phyloP scores from a whole-genome alignment of 2,113 vertebrate genomes.

The Oreotrochilus melanogaster region DNA sequence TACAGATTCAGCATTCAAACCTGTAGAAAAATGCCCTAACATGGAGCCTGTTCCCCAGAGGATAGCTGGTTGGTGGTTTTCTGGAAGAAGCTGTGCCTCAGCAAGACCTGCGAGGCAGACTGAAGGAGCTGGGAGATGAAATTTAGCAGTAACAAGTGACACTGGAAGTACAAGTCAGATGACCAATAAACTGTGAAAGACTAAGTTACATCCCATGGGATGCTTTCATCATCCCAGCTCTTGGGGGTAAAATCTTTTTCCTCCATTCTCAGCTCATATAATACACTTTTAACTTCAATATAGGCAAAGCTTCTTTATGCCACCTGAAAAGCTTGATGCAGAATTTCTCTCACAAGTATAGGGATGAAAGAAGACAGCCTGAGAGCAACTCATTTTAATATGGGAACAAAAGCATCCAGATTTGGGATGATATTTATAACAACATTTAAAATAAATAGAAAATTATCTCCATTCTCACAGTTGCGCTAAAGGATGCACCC shows the following conservation, averaged over 20 bases:
- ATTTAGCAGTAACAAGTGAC: constrained; percentile 15
- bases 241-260: not conserved
- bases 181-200: constrained; percentile 31
- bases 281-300: not conserved
- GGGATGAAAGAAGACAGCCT: not conserved
- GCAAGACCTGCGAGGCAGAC: fast-evolving
- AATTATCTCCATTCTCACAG: not conserved
- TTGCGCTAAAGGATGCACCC: not conserved
- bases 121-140: not conserved
- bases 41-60: not conserved
- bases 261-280: not conserved
- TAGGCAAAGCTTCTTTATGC: not conserved
- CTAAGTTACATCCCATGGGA: constrained; percentile 4
- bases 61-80: fast-evolving
- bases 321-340: constrained; percentile 4
- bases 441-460: not conserved
- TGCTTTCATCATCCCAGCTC: constrained; percentile 23
- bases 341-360: not conserved
- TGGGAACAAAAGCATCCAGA: not conserved
- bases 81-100: not conserved
- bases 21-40: not conserved
- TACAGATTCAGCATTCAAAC: not conserved
- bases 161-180: not conserved
- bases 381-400: not conserved
- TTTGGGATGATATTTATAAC: not conserved